Conservation (phyloP, 2,888 invertebrate genomes). For the Agrenia bidenticulata region DNA sequence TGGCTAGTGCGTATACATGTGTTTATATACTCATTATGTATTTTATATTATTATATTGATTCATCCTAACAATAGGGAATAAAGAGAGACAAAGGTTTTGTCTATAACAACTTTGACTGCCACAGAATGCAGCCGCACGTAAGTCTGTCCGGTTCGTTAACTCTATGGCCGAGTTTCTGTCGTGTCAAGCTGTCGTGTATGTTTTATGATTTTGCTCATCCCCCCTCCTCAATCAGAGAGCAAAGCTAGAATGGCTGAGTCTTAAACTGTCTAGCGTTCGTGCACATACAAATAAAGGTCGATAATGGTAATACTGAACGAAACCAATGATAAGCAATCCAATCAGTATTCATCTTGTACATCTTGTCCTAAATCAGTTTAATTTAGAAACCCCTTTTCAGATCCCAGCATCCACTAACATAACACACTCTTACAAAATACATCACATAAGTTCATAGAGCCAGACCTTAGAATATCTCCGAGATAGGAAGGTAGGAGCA, state of each 20-base stretch:
- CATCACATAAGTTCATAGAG: no score
- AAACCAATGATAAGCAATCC: background rate
- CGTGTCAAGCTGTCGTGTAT: constrained; percentile 22
- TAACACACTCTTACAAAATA: no score
- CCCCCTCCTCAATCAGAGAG: constrained; percentile 13
- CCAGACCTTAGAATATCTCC: no score
- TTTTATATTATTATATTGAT: no score
- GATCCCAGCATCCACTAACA: constrained; percentile 1
- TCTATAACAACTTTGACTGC: background rate
- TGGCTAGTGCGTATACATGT: no score
- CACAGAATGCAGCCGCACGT: constrained; percentile 6
- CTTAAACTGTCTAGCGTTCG: background rate
- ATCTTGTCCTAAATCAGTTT: constrained; percentile 19
- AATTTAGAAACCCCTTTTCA: constrained; percentile 19
- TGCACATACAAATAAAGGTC: constrained; percentile 17
- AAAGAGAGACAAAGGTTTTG: background rate
- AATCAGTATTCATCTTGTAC: constrained; percentile 17
- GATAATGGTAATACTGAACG: constrained; percentile 13
- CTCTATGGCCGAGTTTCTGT: constrained; percentile 13
- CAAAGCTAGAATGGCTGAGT: background rate
- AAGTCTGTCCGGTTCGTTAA: constrained; percentile 41
- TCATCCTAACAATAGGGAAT: constrained; percentile 13
- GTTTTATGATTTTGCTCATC: constrained; percentile 20
- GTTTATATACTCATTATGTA: no score
- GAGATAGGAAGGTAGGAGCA: constrained; percentile 1